Conservation (phyloP, 2,888 invertebrate species). For the Pristionchus exspectatus region DNA sequence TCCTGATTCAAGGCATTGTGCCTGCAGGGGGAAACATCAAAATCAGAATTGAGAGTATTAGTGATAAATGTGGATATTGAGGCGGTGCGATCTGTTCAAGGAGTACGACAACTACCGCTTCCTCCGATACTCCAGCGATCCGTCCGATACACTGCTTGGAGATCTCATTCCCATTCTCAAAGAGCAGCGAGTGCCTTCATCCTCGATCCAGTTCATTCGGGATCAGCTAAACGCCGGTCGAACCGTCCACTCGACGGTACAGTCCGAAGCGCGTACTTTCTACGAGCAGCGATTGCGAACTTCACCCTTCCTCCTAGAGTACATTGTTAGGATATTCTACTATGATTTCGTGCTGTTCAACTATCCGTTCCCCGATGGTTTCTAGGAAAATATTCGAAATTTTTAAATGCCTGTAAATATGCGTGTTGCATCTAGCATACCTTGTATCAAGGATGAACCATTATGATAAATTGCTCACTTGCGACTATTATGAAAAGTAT, state of each 20-base stretch:
- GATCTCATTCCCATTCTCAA: constrained; percentile 61
- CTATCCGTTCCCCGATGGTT: constrained; percentile 52
- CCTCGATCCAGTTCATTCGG: constrained; percentile 64
- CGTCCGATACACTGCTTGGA: constrained; percentile 59
- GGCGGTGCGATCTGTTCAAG: constrained; percentile 70
- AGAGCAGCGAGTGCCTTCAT: constrained; percentile 65
- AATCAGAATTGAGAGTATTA: too few species aligned
- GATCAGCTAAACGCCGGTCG: constrained; percentile 65
- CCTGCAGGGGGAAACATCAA: too few species aligned
- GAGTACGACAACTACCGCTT: constrained; percentile 63
- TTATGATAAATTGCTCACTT: not conserved
- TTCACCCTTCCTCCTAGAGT: constrained; percentile 74
- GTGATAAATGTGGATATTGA: constrained; percentile 60
- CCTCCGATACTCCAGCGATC: constrained; percentile 67
- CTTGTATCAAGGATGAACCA: constrained; percentile 21
- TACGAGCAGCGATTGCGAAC: constrained; percentile 60
- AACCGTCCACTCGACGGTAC: constrained; percentile 70
- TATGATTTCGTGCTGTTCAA: constrained; percentile 67
- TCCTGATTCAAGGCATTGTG: too few species aligned
- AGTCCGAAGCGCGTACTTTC: constrained; percentile 66
- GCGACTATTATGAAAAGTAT: too few species aligned
- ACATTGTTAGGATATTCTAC: constrained; percentile 74
- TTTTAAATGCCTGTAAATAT: not conserved
- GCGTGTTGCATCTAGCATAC: not conserved
- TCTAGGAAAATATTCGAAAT: constrained; percentile 1